These are phyloP conservation scores for Byasa hedistus DNA, from an alignment of 2,888 invertebrate species.

Conservation along the genomic window DNA sequence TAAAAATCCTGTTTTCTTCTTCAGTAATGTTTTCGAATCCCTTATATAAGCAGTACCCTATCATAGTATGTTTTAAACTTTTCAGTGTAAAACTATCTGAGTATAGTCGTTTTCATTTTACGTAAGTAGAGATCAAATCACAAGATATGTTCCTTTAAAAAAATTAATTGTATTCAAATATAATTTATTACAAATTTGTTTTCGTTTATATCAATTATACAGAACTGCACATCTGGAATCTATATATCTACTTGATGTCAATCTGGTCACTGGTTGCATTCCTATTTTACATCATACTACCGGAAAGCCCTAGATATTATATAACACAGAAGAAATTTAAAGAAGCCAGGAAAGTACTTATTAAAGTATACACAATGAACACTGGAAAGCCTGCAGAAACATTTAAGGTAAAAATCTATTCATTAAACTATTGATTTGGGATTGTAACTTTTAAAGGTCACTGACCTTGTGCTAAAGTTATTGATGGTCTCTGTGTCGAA, in stretches of 20 bases:
- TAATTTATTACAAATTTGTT: too few relatives aligned
- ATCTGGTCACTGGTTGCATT: conserved; percentile 52
- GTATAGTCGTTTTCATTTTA: too few relatives aligned
- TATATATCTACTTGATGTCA: conserved; percentile 59
- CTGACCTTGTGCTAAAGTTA: not conserved
- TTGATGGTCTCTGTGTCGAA: not conserved
- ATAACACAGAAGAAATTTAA: conserved; percentile 55
- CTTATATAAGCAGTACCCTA: too few relatives aligned
- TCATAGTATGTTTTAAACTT: too few relatives aligned
- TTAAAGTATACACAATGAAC: conserved; percentile 54
- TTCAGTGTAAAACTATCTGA: too few relatives aligned
- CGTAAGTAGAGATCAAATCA: too few relatives aligned
- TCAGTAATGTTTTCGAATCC: too few relatives aligned
- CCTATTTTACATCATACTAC: conserved; percentile 52
- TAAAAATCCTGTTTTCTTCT: too few relatives aligned
- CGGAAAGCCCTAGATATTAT: conserved; percentile 65
- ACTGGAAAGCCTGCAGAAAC: conserved; percentile 57
- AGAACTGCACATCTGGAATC: conserved; percentile 67
- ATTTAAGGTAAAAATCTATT: conserved; percentile 50
- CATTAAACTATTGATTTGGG: not conserved
- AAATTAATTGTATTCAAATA: too few relatives aligned
- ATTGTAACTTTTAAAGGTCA: not conserved
- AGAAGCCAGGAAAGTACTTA: conserved; percentile 55
- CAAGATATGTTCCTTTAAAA: too few relatives aligned
- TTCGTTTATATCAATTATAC: conserved; percentile 22